Evolutionary conservation across 2,113 vertebrate genomes (phyloP).

Genomic region (Mesitornis unicolor): DNA sequence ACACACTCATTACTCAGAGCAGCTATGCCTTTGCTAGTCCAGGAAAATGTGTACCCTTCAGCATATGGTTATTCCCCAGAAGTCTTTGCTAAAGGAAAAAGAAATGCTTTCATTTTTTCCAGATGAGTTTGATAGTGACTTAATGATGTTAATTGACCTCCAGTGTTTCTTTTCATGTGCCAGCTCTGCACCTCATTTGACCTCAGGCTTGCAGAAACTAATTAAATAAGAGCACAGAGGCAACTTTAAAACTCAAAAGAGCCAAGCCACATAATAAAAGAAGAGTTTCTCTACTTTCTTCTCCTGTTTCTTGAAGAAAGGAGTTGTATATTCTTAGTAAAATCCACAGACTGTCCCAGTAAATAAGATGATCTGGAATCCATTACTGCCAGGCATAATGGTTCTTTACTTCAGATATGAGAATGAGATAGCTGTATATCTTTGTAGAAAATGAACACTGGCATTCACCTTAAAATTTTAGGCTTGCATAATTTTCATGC

Average conservation of each 20-base stretch:
- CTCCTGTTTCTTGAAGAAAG: neutral
- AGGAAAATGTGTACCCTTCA: neutral
- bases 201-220: slow-evolving; percentile 30
- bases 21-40: neutral
- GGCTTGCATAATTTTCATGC: neutral
- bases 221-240: slow-evolving; percentile 4
- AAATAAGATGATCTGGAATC: slow-evolving; percentile 33
- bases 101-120: neutral
- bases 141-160: slow-evolving; percentile 47
- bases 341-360: neutral
- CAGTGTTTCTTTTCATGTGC: neutral
- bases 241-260: neutral
- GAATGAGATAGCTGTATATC: neutral
- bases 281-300: neutral
- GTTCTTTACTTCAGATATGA: neutral
- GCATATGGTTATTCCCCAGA: neutral
- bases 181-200: slow-evolving; percentile 27
- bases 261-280: neutral
- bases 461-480: neutral
- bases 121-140: slow-evolving; percentile 20
- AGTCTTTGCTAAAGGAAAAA: neutral
- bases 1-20: neutral
- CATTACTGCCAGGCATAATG: neutral
- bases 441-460: neutral
- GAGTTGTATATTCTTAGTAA: neutral